Percentiles rank a stretch among this genome's conserved stretches.
These are phyloP conservation scores for Agriopis marginaria DNA, from an alignment of 2,888 invertebrate genomes.

Conservation along the genomic window DNA sequence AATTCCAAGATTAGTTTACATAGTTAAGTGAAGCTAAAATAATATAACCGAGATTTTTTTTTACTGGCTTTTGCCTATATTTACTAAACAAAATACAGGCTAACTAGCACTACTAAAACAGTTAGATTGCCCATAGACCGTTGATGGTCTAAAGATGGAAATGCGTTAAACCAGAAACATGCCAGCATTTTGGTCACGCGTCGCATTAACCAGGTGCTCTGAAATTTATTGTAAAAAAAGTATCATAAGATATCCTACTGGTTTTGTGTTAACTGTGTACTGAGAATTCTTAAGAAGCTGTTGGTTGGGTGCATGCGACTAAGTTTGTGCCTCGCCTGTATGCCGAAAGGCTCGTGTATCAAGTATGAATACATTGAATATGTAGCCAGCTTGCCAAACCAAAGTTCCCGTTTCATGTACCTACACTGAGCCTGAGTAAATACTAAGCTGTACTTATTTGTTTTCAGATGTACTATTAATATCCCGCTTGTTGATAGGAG, in stretches of 20 bases:
- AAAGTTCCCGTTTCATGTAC: conserved; percentile 14
- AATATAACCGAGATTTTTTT: too few species aligned
- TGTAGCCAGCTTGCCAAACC: conserved; percentile 18
- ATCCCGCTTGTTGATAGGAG: neutral
- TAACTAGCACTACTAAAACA: too few species aligned
- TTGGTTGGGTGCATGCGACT: conserved; percentile 41
- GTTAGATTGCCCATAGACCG: too few species aligned
- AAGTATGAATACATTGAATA: conserved; percentile 42
- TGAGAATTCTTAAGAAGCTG: conserved; percentile 49
- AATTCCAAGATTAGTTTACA: too few species aligned
- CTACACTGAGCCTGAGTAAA: conserved; percentile 3
- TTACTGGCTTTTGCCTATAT: too few species aligned
- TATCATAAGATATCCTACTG: neutral
- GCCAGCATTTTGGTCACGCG: neutral
- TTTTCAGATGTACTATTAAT: neutral
- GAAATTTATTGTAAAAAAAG: too few species aligned
- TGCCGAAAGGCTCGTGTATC: conserved; percentile 33
- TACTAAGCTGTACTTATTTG: neutral
- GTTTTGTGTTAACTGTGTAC: conserved; percentile 13
- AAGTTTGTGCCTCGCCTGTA: conserved; percentile 47
- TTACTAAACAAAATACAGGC: too few species aligned
- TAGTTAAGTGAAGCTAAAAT: too few species aligned
- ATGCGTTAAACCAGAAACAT: too few species aligned
- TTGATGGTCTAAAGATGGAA: too few species aligned
- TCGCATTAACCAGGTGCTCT: too few species aligned